Base-by-base conservation (phyloP, 2,797 vertebrate genomes). In the Echeneis naucrates region DNA sequence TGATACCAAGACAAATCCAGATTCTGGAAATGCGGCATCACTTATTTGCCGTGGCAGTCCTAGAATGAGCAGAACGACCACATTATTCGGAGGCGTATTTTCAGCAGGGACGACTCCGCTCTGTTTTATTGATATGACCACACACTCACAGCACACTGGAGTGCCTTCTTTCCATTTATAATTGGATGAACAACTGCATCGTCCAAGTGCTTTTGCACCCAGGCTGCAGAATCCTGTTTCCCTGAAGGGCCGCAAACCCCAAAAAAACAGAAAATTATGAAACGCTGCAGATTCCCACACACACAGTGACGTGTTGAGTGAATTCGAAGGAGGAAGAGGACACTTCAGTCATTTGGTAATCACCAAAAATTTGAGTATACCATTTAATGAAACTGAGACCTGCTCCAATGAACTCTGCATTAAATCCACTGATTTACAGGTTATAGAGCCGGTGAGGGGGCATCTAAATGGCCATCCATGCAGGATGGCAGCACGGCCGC, bases 111-210 rank as follows among this genome's bases (percentile, higher is more conserved):
- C 68, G 24, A n/a, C 54, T 73, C 52, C 50, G 38, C 45, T 73
- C 35, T 19, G 1, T 57, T 19, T 24, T 57, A 72, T 79, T 60
- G 70, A 75, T 79, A 64, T 6, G 40, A 50, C 68, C 37, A 54
- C n/a, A 70, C 57, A 53, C 35, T 52, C 32, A 40, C 58, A 37
- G 44, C 48, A 56, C 8, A 40, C 51, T 58, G 42, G 50, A n/a
- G 23, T 52, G 51, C 56, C 26, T 56, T 19, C 47, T 55, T 63
- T 63, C 45, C 35, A 52, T 66, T 53, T 10, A n/a, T 37, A 68
- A 76, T 73, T 14, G 26, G 32, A 63, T 37, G 33, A 66, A 35
- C 55, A 45, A 33, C 16, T 40, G 53, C 27, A 40, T 48, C 17
- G 33, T 40, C 42, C 14, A 27, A 19, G 5, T 52, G 68, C 44